Base-by-base conservation (phyloP, 2,888 invertebrate genomes). In the Dexiosoma caninum region DNA sequence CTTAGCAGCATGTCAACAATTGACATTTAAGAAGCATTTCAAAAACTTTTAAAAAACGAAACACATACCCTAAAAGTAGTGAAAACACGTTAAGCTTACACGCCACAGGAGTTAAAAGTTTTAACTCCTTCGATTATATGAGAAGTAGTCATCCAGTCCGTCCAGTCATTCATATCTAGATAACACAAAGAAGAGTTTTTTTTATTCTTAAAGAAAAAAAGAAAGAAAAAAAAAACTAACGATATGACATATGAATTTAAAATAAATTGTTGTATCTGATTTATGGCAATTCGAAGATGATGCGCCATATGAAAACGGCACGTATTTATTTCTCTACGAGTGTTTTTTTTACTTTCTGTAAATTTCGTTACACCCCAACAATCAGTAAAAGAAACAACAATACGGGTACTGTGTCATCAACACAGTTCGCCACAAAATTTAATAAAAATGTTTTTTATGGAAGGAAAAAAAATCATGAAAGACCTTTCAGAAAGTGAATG, bases 191-290 rank as follows among this genome's bases (percentile, higher is more conserved):
- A n/a, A n/a, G n/a, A n/a, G n/a, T 2, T 23, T 35, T 35, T 35
- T 4, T 35, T n/a, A 37, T 57, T 57, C 7, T 57, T 19, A 42
- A 21, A 53, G 0, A 3, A 64, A 53, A n/a, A n/a, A n/a, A n/a
- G n/a, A n/a, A n/a, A n/a, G n/a, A n/a, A n/a, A n/a, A n/a, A n/a
- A n/a, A 46, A 16, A 40, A 84, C 85, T 86, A 85, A 85, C 85
- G 85, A 84, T 85, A 78, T 85, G 88, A 87, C 85, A 83, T 87
- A 87, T 88, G 87, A 86, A 87, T 87, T 84, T 86, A 85, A 87
- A 87, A 85, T 84, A 86, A 86, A 85, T 83, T 84, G 84, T 83
- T 74, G 76, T 69, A 74, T 81, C 66, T 85, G 87, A 87, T 86
- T 87, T 86, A 86, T 87, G 83, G 81, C 83, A 71, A 78, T 62